Evolutionary conservation across 2,888 invertebrate genomes (phyloP).

Genomic region (Hypolimnas misippus): DNA sequence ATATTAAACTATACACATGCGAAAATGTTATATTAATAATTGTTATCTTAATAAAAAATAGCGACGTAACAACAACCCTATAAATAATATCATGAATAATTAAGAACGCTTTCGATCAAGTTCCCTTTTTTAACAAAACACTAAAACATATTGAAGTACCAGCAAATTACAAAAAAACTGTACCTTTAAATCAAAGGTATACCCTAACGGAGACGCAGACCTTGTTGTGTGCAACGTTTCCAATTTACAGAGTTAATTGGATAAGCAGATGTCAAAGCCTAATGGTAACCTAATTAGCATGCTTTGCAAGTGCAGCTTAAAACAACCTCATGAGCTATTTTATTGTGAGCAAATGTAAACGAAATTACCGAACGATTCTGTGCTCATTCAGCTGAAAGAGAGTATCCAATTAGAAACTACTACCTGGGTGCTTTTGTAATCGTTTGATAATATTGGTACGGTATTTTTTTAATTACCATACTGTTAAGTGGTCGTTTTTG

Average conservation of each 20-base stretch:
- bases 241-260: slow-evolving; percentile 10
- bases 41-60: too few relatives aligned
- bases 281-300: slow-evolving; percentile 10
- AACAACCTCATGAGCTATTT: background rate
- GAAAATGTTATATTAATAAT: too few relatives aligned
- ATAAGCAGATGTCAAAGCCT: slow-evolving; percentile 13
- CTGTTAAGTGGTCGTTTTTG: too few relatives aligned
- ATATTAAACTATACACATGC: too few relatives aligned
- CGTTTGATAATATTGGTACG: too few relatives aligned
- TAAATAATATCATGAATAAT: too few relatives aligned
- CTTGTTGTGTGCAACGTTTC: background rate
- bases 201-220: background rate
- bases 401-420: background rate
- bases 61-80: too few relatives aligned
- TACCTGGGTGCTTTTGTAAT: background rate
- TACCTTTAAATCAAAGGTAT: background rate
- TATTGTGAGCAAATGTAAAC: slow-evolving; percentile 4
- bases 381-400: background rate
- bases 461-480: too few relatives aligned
- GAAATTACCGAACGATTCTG: background rate
- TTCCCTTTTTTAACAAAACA: too few relatives aligned
- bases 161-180: too few relatives aligned
- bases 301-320: slow-evolving; percentile 3
- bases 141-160: too few relatives aligned
- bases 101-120: too few relatives aligned